Evolutionary conservation across 2,113 vertebrate genomes (phyloP), one percentile per base, ranked within the genome.

Genomic region (human): DNA sequence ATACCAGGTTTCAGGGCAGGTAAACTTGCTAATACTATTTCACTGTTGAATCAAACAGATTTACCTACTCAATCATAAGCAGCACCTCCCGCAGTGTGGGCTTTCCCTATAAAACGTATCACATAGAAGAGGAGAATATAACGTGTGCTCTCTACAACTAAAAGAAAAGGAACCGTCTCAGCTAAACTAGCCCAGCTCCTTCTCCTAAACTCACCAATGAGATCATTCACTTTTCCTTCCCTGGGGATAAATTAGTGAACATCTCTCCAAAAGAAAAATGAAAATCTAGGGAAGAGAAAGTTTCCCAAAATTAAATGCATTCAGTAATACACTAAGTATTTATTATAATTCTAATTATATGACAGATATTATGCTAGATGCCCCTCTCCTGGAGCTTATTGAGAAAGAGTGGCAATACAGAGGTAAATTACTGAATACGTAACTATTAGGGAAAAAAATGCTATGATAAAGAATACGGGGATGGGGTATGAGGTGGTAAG

Each of bases 341-440:
- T 68, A 93, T n/a, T 86, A 50, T 35, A 91, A 80, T 86, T 84
- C 59, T 95, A 68, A 78, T 43, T 52, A 68, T 48, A 87, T 61
- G 61, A 38, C 50, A 86, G 61, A 68, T 86, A 68, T 32, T 43
- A 45, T n/a, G 27, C 55, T 55, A 90, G 57, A 48, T 76, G 45
- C 45, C 38, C 68, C 18, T 22, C 25, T 70, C 32, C 23, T 85
- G 25, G 59, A 79, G 73, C 72, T 85, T 78, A 66, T 11, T 95
- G 70, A 76, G 27, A 57, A 90, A 79, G 32, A 95, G 5, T 76
- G 27, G 55, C 35, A 76, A 66, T 18, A 79, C 18, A 50, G 18
- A 91, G 72, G 18, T 84, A 94, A 94, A 89, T 81, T 73, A 50
- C 57, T 57, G 76, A 68, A 79, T 50, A 88, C 17, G 64, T 35